Conservation (phyloP, 2,113 vertebrate genomes). For the Strix aluco region DNA sequence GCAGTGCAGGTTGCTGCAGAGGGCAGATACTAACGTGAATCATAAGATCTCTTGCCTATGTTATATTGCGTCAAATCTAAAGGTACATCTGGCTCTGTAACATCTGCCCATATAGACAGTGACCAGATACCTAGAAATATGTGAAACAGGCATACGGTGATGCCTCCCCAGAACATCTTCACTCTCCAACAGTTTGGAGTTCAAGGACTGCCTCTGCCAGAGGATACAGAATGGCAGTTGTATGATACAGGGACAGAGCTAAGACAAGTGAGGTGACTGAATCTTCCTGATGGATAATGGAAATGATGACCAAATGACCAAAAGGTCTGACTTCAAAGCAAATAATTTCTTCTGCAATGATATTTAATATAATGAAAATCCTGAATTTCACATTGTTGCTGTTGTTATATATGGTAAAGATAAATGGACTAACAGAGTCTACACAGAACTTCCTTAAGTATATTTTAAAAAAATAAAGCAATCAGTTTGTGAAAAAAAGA, state of each 20-base stretch:
- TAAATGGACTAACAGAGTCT: background rate
- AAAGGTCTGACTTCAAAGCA: background rate
- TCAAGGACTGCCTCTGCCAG: background rate
- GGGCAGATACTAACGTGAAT: background rate
- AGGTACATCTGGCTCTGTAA: background rate
- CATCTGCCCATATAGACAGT: background rate
- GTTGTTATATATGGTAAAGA: background rate
- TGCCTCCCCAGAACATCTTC: background rate
- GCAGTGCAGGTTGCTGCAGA: background rate
- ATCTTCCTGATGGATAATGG: background rate
- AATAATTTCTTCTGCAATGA: background rate
- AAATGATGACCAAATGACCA: background rate
- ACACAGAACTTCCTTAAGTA: background rate
- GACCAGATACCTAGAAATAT: background rate
- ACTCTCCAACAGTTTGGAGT: background rate
- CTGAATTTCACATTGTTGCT: background rate
- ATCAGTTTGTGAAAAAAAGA: background rate
- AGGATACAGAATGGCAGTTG: background rate
- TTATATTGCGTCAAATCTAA: background rate
- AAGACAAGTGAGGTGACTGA: background rate
- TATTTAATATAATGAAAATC: background rate
- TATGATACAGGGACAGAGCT: background rate
- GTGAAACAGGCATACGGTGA: background rate
- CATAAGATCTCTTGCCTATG: background rate
- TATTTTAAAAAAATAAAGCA: background rate